These are phyloP conservation scores for Neotoxoptera formosana DNA, from an alignment of 1,140 invertebrate genomes.

Conservation along the genomic window DNA sequence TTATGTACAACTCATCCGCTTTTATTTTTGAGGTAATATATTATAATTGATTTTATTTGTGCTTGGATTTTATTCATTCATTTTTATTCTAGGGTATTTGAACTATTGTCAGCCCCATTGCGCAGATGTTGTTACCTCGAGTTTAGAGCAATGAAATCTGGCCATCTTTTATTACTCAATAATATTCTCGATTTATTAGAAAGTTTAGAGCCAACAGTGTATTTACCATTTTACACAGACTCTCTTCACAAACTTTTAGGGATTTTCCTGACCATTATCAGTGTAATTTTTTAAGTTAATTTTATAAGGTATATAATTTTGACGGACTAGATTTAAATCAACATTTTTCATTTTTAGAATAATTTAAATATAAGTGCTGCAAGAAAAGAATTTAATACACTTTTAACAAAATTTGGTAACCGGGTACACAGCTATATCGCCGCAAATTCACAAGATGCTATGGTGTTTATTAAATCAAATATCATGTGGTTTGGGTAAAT, in stretches of 20 bases:
- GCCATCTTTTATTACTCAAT: conserved; percentile 35
- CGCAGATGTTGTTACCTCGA: conserved; percentile 56
- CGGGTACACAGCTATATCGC: conserved; percentile 47
- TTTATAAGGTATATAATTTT: neutral
- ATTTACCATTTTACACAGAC: conserved; percentile 39
- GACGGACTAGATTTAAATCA: neutral
- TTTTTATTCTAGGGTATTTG: conserved; percentile 71
- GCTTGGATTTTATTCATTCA: conserved; percentile 72
- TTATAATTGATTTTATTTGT: conserved; percentile 31
- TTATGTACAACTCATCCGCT: conserved; percentile 84
- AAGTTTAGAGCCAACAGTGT: conserved; percentile 47
- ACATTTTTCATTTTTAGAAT: conserved; percentile 33
- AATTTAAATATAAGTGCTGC: conserved; percentile 38
- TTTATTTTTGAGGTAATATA: conserved; percentile 73
- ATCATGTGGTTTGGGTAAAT: conserved; percentile 53
- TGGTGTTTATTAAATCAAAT: conserved; percentile 52
- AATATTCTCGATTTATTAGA: conserved; percentile 52
- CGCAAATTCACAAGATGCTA: conserved; percentile 47
- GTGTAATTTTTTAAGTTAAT: neutral
- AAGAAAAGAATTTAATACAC: conserved; percentile 51
- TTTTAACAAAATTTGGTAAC: conserved; percentile 52
- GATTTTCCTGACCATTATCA: conserved; percentile 44
- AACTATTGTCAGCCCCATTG: conserved; percentile 54
- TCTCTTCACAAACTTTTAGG: conserved; percentile 50
- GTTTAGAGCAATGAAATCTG: conserved; percentile 52